Base-by-base conservation (phyloP, 2,797 vertebrate genomes). In the Lindbergichthys nudifrons region DNA sequence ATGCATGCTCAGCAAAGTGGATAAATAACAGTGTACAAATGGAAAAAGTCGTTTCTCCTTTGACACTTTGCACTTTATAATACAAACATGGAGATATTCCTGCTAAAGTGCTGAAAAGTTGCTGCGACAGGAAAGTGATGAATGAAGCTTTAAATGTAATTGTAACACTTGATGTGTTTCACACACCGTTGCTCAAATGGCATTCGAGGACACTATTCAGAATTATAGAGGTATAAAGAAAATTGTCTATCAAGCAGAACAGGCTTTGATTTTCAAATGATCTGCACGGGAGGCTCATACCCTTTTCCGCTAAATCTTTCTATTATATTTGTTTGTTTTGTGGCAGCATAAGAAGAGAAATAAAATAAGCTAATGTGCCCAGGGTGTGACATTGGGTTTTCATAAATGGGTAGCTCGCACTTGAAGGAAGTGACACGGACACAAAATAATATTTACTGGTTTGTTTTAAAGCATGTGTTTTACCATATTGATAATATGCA, bases 101-200 rank as follows among this genome's bases (percentile, higher is more conserved):
- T 81, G 75, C 72, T 51, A 82, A 54, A 60, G 26, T 56, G 50
- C 56, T 53, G 77, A 77, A 65, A 75, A 80, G 78, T 67, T 79
- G 79, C 80, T 76, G 82, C 41, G 70, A 56, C 7, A 48, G 26
- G 61, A 73, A 68, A 68, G 64, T 61, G 66, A 79, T 75, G 67
- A 80, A 70, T 74, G 66, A 57, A 16, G 48, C 63, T 52, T 82
- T 21, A 80, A 73, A 72, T 83, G 59, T 67, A 41, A 70, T 71
- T 82, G 75, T 26, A 73, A 67, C 66, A 72, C 57, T 65, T 67
- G 65, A 71, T 68, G 83, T 63, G 42, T 78, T 77, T 77, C 71
- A 69, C 66, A 80, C 45, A 68, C 7, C 9, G 58, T 81, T 58
- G 64, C 56, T 75, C 64, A 71, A 80, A 65, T 61, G 26, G 7